Evolutionary conservation across 2,797 vertebrate genomes (phyloP).

Genomic region (Dipus sagitta): DNA sequence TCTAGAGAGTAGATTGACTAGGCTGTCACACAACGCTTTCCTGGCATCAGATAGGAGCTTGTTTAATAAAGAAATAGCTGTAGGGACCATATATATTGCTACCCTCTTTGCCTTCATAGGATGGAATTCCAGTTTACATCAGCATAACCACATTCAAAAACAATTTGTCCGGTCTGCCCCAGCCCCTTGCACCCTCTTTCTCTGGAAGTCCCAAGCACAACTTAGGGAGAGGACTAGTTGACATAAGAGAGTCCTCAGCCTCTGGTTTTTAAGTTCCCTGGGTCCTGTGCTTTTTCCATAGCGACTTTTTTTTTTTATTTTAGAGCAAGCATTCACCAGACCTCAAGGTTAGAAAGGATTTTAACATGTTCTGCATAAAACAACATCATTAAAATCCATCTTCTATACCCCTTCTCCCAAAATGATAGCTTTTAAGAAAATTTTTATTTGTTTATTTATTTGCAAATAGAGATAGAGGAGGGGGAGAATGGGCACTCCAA

Average conservation of each 20-base stretch:
- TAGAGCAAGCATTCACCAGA: not conserved
- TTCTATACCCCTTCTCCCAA: not conserved
- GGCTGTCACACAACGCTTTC: conserved; percentile 14
- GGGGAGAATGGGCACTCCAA: no score
- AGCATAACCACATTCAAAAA: conserved; percentile 21
- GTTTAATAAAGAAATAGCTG: conserved; percentile 19
- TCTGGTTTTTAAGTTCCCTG: not conserved
- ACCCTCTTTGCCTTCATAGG: conserved; percentile 51
- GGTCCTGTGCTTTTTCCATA: not conserved
- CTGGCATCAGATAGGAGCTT: not conserved
- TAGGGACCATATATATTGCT: conserved; percentile 32
- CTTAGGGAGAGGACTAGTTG: conserved; percentile 14
- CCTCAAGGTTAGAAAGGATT: conserved; percentile 13
- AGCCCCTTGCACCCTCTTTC: not conserved
- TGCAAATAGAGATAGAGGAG: no score
- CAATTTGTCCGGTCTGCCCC: not conserved
- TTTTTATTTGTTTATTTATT: not conserved
- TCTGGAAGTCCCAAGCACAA: not conserved
- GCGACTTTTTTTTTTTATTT: not conserved
- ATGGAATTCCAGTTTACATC: conserved; percentile 27
- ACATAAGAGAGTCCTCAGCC: not conserved
- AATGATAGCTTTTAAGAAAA: not conserved
- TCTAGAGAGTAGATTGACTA: not conserved
- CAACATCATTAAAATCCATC: not conserved
- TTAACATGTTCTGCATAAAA: conserved; percentile 27